Base-by-base conservation (phyloP, 2,113 vertebrate species). In the Calyptomena viridis region DNA sequence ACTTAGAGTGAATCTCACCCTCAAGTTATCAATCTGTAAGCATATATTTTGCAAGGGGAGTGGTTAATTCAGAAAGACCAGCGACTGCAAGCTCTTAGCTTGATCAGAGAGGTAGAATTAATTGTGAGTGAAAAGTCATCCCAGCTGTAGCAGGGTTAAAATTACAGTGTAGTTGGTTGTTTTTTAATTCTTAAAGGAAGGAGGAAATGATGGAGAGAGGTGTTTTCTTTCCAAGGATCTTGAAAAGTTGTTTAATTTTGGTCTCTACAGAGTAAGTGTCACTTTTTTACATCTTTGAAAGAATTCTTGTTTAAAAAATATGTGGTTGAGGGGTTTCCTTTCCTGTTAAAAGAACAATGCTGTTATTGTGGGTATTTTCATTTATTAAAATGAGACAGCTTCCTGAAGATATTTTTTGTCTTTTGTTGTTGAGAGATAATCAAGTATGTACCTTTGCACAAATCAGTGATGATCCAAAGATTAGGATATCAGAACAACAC, bases 281-380 rank as follows among this genome's bases (percentile, higher is more conserved):
- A 9, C 4, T 37, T 69, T 77, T 88, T 73, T 68, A 39, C 6
- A 12, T 23, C 6, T 79, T 73, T 77, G 37, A 69, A 76, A 69
- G 6, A 44, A 44, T 25, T 27, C 8, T 74, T 80, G 11, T 9
- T 52, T 39, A 22, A 85, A 60, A 52, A 16, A 24, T 6, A 30
- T 3, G 2, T 40, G 53, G 2, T 2, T 24, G 19, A 37, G 10
- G 8, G 1, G 6, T 19, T 84, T 59, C 2, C 4, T 53, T 81
- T 82, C 47, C 30, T 44, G 8, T 49, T 87, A 37, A 73, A 73
- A 64, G 28, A 46, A 22, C 10, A 55, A 15, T 37, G 6, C 1
- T 68, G 2, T 40, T 53, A 28, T 62, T 75, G 16, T 59, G 8
- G 3, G 1, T 5, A 11, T 74, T 89, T 66, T 66, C 9, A 27